Percentiles rank a stretch among this genome's conserved stretches.
Conservation (phyloP, 1,140 invertebrate species). For the Mizuhopecten yessoensis region DNA sequence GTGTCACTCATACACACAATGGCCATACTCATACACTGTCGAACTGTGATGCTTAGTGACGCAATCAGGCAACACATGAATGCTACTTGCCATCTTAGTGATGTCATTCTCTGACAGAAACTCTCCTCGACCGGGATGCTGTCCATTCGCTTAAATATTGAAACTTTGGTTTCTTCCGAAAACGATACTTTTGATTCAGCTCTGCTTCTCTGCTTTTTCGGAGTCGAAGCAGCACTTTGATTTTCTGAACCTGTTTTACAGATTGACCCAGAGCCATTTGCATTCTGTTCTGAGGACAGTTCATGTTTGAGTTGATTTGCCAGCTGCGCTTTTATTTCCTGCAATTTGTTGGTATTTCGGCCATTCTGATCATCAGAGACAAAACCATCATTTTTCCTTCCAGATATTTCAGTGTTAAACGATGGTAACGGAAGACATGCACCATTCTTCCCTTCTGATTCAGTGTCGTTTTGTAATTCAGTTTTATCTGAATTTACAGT, state of each 20-base stretch:
- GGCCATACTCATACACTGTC: slow-evolving; percentile 1
- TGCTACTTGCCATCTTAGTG: neutral
- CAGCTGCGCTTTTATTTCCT: neutral
- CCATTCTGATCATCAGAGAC: neutral
- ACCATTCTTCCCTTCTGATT: neutral
- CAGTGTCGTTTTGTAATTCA: neutral
- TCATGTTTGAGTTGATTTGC: neutral
- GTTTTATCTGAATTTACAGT: neutral
- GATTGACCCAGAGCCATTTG: neutral
- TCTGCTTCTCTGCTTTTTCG: neutral
- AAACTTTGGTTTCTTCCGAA: neutral
- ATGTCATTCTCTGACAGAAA: neutral
- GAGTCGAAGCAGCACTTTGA: neutral
- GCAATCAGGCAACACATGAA: neutral
- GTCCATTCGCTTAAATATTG: neutral
- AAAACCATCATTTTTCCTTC: neutral
- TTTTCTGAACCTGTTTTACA: neutral
- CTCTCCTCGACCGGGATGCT: neutral
- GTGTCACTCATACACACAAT: neutral
- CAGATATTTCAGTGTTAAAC: neutral
- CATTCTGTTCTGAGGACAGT: neutral
- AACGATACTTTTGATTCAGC: neutral
- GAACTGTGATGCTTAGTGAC: neutral
- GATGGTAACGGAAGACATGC: neutral
- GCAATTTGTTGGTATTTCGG: neutral